These are phyloP conservation scores for Bombyx mandarina DNA, from an alignment of 1,140 invertebrate genomes.

Conservation along the genomic window DNA sequence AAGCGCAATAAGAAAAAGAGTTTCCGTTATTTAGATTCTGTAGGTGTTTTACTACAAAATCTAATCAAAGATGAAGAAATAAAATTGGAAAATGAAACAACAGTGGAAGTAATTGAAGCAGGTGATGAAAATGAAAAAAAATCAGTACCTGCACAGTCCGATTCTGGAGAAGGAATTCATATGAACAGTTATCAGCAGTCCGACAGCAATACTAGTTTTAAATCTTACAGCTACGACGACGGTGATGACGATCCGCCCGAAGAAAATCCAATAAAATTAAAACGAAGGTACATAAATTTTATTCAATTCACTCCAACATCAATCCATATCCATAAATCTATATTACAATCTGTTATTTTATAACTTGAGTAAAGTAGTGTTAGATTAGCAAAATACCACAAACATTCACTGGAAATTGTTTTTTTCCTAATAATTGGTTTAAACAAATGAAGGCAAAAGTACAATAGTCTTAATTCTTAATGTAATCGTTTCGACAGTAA, in stretches of 20 bases:
- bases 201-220: conserved; percentile 16
- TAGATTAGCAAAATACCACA: no score
- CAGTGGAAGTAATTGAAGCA: conserved; percentile 16
- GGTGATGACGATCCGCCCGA: conserved; percentile 65
- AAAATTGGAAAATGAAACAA: conserved; percentile 12
- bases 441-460: no score
- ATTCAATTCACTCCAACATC: no score
- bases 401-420: no score
- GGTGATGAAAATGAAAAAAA: conserved; percentile 10
- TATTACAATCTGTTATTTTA: no score
- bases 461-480: no score
- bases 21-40: conserved; percentile 36
- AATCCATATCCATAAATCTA: no score
- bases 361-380: no score
- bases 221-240: conserved; percentile 29
- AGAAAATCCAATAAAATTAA: conserved; percentile 67
- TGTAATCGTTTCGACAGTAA: no score
- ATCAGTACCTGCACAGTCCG: conserved; percentile 6
- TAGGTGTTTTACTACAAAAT: conserved; percentile 46
- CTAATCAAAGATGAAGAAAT: conserved; percentile 43
- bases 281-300: conserved; percentile 63
- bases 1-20: conserved; percentile 36
- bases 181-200: conserved; percentile 10
- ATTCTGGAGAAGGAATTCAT: conserved; percentile 25
- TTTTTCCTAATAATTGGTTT: no score